Conservation (phyloP, 2,888 invertebrate species). For the Panorpa germanica region DNA sequence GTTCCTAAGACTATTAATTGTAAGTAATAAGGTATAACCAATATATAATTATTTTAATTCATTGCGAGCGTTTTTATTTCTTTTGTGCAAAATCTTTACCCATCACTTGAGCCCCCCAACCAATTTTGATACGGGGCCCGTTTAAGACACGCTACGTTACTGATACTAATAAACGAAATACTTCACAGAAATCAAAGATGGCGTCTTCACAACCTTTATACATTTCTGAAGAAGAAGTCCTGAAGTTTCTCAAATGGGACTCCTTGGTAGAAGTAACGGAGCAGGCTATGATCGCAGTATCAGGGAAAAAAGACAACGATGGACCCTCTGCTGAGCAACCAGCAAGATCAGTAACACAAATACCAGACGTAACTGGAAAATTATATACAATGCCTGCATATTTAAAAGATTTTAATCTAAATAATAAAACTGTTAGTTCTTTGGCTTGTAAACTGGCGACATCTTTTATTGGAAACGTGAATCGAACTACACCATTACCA, state of each 20-base stretch:
- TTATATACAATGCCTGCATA: slow-evolving; percentile 27
- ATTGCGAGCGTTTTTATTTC: too few relatives aligned
- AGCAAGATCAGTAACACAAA: slow-evolving; percentile 18
- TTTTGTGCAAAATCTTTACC: too few relatives aligned
- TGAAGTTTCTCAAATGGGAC: slow-evolving; percentile 22
- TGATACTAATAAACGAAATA: too few relatives aligned
- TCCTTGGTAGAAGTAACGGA: slow-evolving; percentile 22
- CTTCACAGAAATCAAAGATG: too few relatives aligned
- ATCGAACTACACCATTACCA: slow-evolving; percentile 19
- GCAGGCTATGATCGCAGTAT: slow-evolving; percentile 21
- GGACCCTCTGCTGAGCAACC: slow-evolving; percentile 15
- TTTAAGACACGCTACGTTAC: too few relatives aligned
- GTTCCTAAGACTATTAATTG: too few relatives aligned
- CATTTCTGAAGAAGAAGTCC: slow-evolving; percentile 21
- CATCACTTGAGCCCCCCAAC: too few relatives aligned
- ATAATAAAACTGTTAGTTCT: slow-evolving; percentile 15
- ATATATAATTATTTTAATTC: too few relatives aligned
- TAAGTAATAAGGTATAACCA: too few relatives aligned
- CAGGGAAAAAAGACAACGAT: slow-evolving; percentile 12
- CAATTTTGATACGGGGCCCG: too few relatives aligned
- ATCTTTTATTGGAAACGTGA: slow-evolving; percentile 21
- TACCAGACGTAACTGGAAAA: slow-evolving; percentile 15
- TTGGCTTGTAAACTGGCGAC: slow-evolving; percentile 31
- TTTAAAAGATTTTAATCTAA: slow-evolving; percentile 20
- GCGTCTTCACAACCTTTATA: too few relatives aligned